Base-by-base conservation (phyloP, 1,140 invertebrate genomes). In the Scylla paramamosain region DNA sequence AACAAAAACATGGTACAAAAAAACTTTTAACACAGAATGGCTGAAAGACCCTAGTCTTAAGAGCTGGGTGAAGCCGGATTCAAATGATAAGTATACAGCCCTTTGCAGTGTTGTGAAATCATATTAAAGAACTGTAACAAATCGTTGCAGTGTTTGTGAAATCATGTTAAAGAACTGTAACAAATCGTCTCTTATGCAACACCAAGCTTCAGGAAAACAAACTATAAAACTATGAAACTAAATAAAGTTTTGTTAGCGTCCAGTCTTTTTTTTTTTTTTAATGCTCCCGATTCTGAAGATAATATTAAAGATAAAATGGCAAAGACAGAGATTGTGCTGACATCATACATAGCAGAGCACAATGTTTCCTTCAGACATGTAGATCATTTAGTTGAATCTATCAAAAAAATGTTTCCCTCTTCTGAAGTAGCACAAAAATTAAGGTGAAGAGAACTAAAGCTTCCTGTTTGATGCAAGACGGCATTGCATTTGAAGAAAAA, bases 401-500 rank as follows among this genome's bases (percentile, higher is more conserved):
- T 94, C 20, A 94, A 94, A 25, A 48, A 67, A 89, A 94, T 94
- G 84, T 89, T 94, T 29, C 93, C 52, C 46, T 16, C 84, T 25
- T 67, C 86, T 94, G 87, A 94, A 67, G 83, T 67, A 8, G 93
- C 93, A n/a, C 16, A n/a, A 89, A 77, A 14, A 0, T 94, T 3
- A 89, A 28, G 59, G 12, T 31, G 31, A 94, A 94, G 29, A 89
- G 83, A 94, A 89, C 87, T 29, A 59, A 94, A 67, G n/a, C n/a
- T 10, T 94, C 86, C 28, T 89, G 67, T 82, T 83, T 52, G 31
- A 39, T 59, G 93, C 93, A 94, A 90, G 29, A 94, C n/a, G 84
- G 93, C n/a, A 89, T 94, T 59, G 84, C 93, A 32, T 90, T 29
- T 45, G 93, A 94, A 94, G 93, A 87, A n/a, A 48, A 86, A 89